phyloP scores from a whole-genome alignment of 1,140 invertebrate genomes.

The Babylonia areolata region DNA sequence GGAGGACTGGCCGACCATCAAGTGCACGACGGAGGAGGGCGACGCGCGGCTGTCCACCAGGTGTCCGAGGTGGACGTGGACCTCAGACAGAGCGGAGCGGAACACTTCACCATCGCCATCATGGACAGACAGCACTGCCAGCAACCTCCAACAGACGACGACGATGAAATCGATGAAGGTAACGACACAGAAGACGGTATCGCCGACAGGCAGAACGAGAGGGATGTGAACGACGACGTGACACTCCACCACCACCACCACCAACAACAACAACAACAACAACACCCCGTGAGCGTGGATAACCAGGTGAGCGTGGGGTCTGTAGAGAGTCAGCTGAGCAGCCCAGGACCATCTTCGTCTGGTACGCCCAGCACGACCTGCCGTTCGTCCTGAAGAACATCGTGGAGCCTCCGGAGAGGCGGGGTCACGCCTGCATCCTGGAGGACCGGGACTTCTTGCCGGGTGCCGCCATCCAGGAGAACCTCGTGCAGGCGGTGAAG shows the following conservation, averaged over 20 bases:
- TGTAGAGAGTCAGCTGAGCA: no score
- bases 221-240: no score
- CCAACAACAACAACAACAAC: no score
- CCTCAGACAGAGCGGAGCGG: not conserved
- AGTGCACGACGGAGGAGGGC: constrained; percentile 53
- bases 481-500: constrained; percentile 57
- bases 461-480: constrained; percentile 61
- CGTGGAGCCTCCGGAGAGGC: constrained; percentile 43
- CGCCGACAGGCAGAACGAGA: no score
- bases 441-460: constrained; percentile 59
- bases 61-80: constrained; percentile 36
- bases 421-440: constrained; percentile 49
- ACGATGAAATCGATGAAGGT: not conserved
- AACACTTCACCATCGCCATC: no score
- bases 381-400: constrained; percentile 48
- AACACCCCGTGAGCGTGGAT: not conserved
- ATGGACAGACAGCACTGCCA: no score
- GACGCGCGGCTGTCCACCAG: constrained; percentile 46
- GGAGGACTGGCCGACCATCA: constrained; percentile 38
- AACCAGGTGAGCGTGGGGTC: not conserved
- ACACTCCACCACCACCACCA: no score
- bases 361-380: constrained; percentile 55
- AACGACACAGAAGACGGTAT: no score
- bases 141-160: no score
- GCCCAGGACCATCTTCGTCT: constrained; percentile 44